Base-by-base conservation (phyloP, 2,888 invertebrate genomes). In the Caenorhabditis macrosperma region DNA sequence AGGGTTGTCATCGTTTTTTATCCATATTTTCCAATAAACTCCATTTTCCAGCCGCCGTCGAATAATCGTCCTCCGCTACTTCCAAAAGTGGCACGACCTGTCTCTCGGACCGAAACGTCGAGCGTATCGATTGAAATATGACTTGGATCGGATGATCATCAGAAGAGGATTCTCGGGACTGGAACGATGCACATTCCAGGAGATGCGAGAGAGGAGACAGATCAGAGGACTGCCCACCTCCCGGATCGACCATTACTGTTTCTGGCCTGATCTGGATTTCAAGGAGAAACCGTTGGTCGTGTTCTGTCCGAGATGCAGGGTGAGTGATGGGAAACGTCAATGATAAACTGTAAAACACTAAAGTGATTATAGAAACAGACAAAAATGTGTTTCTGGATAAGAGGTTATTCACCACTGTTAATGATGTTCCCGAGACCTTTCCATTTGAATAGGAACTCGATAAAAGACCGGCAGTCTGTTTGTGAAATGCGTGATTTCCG, bases 221-320 rank as follows among this genome's bases (percentile, higher is more conserved):
- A 54, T 74, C 1, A 28, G 75, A 6, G 74, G 75, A 15, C 54
- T 78, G 38, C 57, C 71, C 20, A 76, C 63, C 1, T 48, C 78
- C 1, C 22, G 67, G 22, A 48, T 82, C 20, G 78, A 78, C 57
- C 61, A 52, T 5, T 55, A 52, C 50, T 75, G 76, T 20, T 85
- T 84, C 50, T 71, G 60, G 64, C 87, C 88, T 1, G 72, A 86
- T 64, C 61, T 87, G 48, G 82, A 86, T 52, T 89, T 89, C 48
- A 41, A 67, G 20, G 71, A 75, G 7, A 75, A 81, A n/a, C 85
- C 89, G 4, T 55, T 82, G 1, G 81, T 82, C 15, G 24, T 87
- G 7, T 89, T 88, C 50, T 89, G 89, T 68, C 82, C 85, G 9
- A 68, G 88, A 50, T 89, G 89, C 57, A 78, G 88, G 66, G 89